Evolutionary conservation across 2,113 vertebrate species (phyloP), one percentile per base, ranked within the genome.

Genomic region (Chinchilla lanigera): DNA sequence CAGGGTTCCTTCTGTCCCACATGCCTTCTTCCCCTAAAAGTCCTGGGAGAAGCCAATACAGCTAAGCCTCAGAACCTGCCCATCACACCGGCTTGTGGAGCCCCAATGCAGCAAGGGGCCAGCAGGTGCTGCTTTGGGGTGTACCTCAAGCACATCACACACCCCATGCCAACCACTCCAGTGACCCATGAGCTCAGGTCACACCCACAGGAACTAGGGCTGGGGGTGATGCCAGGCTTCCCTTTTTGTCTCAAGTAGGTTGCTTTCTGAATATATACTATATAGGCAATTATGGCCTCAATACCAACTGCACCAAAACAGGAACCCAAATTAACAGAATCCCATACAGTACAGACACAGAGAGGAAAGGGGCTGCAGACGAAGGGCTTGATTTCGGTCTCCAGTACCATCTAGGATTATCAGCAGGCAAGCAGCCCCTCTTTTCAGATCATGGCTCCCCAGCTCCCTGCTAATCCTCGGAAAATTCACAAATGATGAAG

Each of bases 61-160:
- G 41, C 22, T 30, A 52, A 20, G 61, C 14, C 52, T 94, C 83
- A 58, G 4, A 58, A 8, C 13, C 14, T 35, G 86, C 73, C 28
- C 2, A 54, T 7, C 35, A 30, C n/a, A 16, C 35, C 24, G 38
- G 77, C 80, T 28, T 52, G 28, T 44, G 24, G 33, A 67, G 63
- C 5, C 26, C 38, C 17, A 13, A 20, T 7, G 7, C 1, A 44
- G 4, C 26, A 1, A 50, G 41, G 41, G 8, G 50, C 54, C 41
- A 63, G 47, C 33, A 33, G 47, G 41, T 2, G 9, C 52, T 47
- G 38, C 35, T 58, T 13, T 12, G 38, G 80, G 56, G 22, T 33
- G 0, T 3, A 28, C 56, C n/a, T 50, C 26, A 13, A 26, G 5
- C 35, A 7, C 2, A 33, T 38, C 12, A 63, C 0, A 3, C 47